Percentiles rank a stretch among this genome's conserved stretches.
Conservation (phyloP, 2,888 invertebrate species). For the Anaspis maculata region DNA sequence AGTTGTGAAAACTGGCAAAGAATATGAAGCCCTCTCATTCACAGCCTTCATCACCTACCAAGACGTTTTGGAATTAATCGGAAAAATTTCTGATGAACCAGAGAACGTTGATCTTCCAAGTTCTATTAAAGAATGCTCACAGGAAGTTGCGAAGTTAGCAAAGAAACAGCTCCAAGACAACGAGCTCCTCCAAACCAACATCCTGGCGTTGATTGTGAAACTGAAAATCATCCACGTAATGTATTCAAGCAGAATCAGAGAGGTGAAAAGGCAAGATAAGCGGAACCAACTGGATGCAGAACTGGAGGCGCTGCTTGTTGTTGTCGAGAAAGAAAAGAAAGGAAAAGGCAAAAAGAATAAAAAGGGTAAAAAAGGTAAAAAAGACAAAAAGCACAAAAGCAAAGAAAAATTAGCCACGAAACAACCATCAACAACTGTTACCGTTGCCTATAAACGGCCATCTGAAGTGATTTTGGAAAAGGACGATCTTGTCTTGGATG, state of each 20-base stretch:
- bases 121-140: slow-evolving; percentile 1
- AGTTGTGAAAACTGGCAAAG: slow-evolving; percentile 15
- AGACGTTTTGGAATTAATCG: slow-evolving; percentile 20
- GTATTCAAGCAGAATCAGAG: slow-evolving; percentile 20
- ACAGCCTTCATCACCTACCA: slow-evolving; percentile 24
- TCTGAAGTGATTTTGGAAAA: slow-evolving; percentile 17
- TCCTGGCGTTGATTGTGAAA: slow-evolving; percentile 22
- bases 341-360: slow-evolving; percentile 4
- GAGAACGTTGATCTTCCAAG: neutral
- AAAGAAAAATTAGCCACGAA: neutral
- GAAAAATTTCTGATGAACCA: slow-evolving; percentile 1
- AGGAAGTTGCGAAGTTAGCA: neutral
- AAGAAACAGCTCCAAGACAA: neutral
- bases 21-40: slow-evolving; percentile 21
- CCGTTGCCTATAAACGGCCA: slow-evolving; percentile 14
- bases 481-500: slow-evolving; percentile 22
- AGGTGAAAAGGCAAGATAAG: slow-evolving; percentile 18
- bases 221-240: slow-evolving; percentile 26
- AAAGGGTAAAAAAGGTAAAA: slow-evolving; percentile 4
- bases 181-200: no score
- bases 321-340: slow-evolving; percentile 11
- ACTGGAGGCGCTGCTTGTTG: slow-evolving; percentile 17
- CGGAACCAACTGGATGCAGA: slow-evolving; percentile 18
- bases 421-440: slow-evolving; percentile 6
- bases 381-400: slow-evolving; percentile 6